Evolutionary conservation across 2,797 vertebrate species (phyloP), one percentile per base, ranked within the genome.

Genomic region (Prunella strophiata): DNA sequence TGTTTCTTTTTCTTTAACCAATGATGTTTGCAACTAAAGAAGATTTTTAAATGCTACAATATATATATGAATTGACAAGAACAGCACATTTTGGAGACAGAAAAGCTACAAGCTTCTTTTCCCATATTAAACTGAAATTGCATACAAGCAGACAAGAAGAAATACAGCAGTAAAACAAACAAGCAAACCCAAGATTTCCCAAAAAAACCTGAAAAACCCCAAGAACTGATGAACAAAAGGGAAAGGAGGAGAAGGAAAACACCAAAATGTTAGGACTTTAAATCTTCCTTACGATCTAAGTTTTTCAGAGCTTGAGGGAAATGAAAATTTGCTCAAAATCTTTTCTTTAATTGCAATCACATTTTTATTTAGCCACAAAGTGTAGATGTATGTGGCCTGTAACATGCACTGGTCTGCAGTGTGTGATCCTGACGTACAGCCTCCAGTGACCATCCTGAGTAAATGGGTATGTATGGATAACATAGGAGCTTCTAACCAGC

Each of bases 401-500:
- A 38, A 52, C 16, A 25, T 80, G 17, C 25, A 30, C 23, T 62
- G 36, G 38, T 55, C 27, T 90, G 9, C 20, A 55, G 21, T 5
- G 20, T 42, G 34, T 50, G 50, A 62, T 59, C 29, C 65, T 55
- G 43, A 47, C 1, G 1, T 43, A 13, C 20, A 67, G 38, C 32
- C 61, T 85, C 8, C 48, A 36, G 67, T 1, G 0, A 30, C 36
- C 27, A 11, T 19, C 26, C 15, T 57, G 50, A 66, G 26, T 30
- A 79, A 85, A 48, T 0, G 0, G 13, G 5, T 26, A 27, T 2
- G 1, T 9, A 16, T 4, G 34, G 48, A 38, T 43, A 75, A 47
- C 4, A 22, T 11, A 8, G 25, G 32, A 38, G 9, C 23, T 85
- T 19, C 55, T 26, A 67, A n/a, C 22, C 54, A 14, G 29, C 13